These are phyloP conservation scores for Crenuchus spilurus DNA, from an alignment of 2,797 vertebrate genomes.

Conservation along the genomic window DNA sequence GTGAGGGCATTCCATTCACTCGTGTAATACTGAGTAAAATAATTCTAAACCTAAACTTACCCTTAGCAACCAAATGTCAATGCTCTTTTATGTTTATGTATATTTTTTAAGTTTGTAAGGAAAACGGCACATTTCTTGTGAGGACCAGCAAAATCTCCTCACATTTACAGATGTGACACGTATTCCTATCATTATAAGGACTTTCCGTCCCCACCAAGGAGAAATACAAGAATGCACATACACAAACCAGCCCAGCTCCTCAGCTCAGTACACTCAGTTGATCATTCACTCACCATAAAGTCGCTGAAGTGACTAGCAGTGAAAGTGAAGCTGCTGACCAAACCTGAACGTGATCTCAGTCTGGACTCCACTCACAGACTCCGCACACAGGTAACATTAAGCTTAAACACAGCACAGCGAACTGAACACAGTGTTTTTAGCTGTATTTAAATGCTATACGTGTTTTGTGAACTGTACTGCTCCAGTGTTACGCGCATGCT, in stretches of 20 bases:
- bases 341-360: neutral
- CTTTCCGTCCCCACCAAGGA: neutral
- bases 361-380: neutral
- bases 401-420: neutral
- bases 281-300: conserved; percentile 38
- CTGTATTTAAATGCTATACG: neutral
- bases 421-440: neutral
- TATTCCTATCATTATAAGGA: too few relatives aligned
- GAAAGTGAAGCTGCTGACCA: neutral
- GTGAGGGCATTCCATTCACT: too few relatives aligned
- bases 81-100: too few relatives aligned
- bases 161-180: too few relatives aligned
- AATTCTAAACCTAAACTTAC: too few relatives aligned
- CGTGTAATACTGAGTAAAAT: too few relatives aligned
- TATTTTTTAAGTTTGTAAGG: too few relatives aligned
- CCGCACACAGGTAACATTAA: neutral
- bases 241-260: neutral
- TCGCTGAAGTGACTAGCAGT: neutral
- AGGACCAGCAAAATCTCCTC: too few relatives aligned
- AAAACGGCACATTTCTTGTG: too few relatives aligned
- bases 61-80: too few relatives aligned
- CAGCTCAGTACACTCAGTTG: conserved; percentile 11
- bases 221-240: too few relatives aligned
- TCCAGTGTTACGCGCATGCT: neutral
- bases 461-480: neutral